These are phyloP conservation scores for Prinia subflava DNA, from an alignment of 2,113 vertebrate genomes.

Conservation along the genomic window DNA sequence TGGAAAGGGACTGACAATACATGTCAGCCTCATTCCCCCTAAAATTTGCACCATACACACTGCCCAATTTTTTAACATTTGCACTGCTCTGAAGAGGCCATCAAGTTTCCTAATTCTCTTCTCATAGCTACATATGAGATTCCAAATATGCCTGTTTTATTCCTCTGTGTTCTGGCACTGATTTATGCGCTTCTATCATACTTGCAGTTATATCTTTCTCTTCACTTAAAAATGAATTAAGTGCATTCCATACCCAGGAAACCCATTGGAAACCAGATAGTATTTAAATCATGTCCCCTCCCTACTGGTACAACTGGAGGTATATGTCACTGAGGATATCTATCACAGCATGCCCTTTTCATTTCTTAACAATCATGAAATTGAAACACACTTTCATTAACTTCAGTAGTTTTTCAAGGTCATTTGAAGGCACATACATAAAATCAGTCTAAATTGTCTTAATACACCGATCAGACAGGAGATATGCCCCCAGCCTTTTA, in stretches of 20 bases:
- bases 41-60: background rate
- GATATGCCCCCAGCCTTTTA: background rate
- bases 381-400: slow-evolving; percentile 29
- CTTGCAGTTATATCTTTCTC: background rate
- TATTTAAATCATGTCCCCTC: slow-evolving; percentile 47
- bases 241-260: background rate
- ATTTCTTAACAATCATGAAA: slow-evolving; percentile 4
- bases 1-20: background rate
- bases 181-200: background rate
- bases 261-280: background rate
- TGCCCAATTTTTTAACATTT: background rate
- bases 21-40: background rate
- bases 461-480: background rate
- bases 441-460: slow-evolving; percentile 11
- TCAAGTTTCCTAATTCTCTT: background rate
- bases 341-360: slow-evolving; percentile 43
- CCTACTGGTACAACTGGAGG: slow-evolving; percentile 35
- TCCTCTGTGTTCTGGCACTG: background rate
- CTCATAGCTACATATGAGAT: background rate
- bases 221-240: slow-evolving; percentile 11
- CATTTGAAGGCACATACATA: background rate
- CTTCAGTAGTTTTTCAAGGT: slow-evolving; percentile 25
- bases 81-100: background rate
- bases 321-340: background rate
- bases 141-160: background rate